Conservation (phyloP, 2,113 vertebrate species). For the Opisthocomus hoazin region DNA sequence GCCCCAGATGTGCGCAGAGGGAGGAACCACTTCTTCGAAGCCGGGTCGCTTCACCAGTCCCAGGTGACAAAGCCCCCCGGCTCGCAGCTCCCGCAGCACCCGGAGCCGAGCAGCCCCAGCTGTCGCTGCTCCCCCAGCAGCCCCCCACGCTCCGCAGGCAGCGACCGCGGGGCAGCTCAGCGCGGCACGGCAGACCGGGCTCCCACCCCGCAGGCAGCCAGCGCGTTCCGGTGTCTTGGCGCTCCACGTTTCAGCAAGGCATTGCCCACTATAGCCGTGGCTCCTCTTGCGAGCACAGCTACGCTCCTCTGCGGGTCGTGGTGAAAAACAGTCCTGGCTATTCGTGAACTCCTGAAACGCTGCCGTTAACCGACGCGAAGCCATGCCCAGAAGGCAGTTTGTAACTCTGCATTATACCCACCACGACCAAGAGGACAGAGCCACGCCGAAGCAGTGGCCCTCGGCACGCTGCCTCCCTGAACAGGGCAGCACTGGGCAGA, state of each 20-base stretch:
- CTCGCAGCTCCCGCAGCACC: not conserved
- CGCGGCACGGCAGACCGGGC: not conserved
- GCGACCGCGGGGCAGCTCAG: rapidly evolving
- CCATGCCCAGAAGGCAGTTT: not conserved
- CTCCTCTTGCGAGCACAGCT: not conserved
- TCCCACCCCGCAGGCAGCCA: not conserved
- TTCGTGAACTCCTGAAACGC: not conserved
- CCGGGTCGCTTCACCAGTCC: not conserved
- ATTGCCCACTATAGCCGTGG: not conserved
- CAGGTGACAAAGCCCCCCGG: rapidly evolving
- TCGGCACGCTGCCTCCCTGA: rapidly evolving
- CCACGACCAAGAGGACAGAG: not conserved
- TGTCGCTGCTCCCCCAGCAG: not conserved
- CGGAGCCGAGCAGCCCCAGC: not conserved
- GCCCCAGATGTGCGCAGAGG: rapidly evolving
- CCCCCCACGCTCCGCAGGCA: not conserved
- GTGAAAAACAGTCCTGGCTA: not conserved
- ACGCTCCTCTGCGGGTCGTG: rapidly evolving
- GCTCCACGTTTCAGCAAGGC: not conserved
- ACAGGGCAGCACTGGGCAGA: not conserved
- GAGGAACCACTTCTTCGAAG: not conserved
- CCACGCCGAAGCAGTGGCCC: not conserved
- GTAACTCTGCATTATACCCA: not conserved
- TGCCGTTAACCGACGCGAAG: not conserved
- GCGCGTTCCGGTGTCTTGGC: rapidly evolving